Percentiles rank a stretch among this genome's conserved stretches.
Evolutionary conservation across 1,140 invertebrate species (phyloP).

Genomic region (Drosophila varians): DNA sequence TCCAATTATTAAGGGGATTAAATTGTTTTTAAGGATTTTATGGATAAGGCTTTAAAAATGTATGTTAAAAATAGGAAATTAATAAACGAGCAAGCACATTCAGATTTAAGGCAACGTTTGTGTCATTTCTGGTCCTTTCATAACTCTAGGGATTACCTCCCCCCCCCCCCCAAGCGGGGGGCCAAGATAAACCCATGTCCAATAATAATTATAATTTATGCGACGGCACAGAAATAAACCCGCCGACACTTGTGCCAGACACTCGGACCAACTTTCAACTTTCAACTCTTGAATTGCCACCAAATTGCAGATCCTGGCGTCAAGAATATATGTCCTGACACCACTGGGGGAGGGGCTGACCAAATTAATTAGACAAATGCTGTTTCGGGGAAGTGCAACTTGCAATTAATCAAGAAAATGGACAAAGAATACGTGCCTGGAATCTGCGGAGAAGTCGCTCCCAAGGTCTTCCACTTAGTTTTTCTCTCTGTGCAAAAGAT

Average conservation of each 20-base stretch:
- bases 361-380: slow-evolving; percentile 63
- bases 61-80: too few relatives aligned
- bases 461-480: slow-evolving; percentile 2
- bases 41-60: neutral
- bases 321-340: too few relatives aligned
- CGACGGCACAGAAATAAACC: slow-evolving; percentile 57
- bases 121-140: neutral
- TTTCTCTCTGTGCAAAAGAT: slow-evolving; percentile 36
- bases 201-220: slow-evolving; percentile 78
- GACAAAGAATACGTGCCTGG: slow-evolving; percentile 11
- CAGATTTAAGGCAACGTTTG: neutral
- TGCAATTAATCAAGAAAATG: slow-evolving; percentile 29
- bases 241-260: slow-evolving; percentile 4
- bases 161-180: neutral
- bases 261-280: slow-evolving; percentile 24
- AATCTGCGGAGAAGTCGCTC: slow-evolving; percentile 16
- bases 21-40: neutral
- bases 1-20: too few relatives aligned
- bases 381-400: slow-evolving; percentile 1
- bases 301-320: slow-evolving; percentile 35
- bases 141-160: slow-evolving; percentile 11
- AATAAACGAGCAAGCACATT: neutral
- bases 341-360: too few relatives aligned
- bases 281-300: slow-evolving; percentile 17
- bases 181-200: slow-evolving; percentile 25